phyloP scores from a whole-genome alignment of 1,140 invertebrate species.

The Euglossa dilemma region DNA sequence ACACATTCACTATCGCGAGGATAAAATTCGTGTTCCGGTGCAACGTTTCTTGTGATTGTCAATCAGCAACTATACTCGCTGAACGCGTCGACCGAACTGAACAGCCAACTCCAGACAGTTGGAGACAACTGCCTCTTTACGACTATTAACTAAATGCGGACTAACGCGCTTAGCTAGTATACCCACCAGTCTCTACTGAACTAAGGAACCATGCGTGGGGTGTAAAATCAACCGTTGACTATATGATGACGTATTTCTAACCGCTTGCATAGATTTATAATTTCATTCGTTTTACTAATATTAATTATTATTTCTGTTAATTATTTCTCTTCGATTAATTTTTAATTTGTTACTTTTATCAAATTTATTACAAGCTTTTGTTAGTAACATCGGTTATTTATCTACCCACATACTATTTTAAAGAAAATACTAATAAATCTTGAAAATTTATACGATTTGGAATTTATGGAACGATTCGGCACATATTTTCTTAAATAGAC shows the following conservation, averaged over 20 bases:
- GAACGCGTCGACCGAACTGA: slow-evolving; percentile 42
- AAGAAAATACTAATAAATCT: background rate
- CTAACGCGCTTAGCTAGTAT: slow-evolving; percentile 43
- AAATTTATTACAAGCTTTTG: background rate
- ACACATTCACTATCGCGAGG: slow-evolving; percentile 39
- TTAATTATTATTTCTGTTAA: background rate
- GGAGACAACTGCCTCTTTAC: slow-evolving; percentile 35
- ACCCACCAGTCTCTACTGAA: slow-evolving; percentile 8
- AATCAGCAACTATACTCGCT: slow-evolving; percentile 31
- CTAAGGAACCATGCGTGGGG: slow-evolving; percentile 63
- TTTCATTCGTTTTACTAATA: background rate
- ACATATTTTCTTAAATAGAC: background rate
- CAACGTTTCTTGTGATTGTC: slow-evolving; percentile 27
- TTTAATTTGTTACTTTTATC: background rate
- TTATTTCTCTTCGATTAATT: background rate
- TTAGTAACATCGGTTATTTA: background rate
- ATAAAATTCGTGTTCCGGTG: slow-evolving; percentile 22
- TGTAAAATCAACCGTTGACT: slow-evolving; percentile 27
- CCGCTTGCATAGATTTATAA: background rate
- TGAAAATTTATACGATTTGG: background rate
- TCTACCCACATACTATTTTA: background rate
- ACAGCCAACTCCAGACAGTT: slow-evolving; percentile 18
- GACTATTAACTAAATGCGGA: slow-evolving; percentile 52
- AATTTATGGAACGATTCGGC: background rate
- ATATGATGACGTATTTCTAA: background rate